Evolutionary conservation across 2,797 vertebrate genomes (phyloP).

Genomic region (Mormyrus hasselquistii): DNA sequence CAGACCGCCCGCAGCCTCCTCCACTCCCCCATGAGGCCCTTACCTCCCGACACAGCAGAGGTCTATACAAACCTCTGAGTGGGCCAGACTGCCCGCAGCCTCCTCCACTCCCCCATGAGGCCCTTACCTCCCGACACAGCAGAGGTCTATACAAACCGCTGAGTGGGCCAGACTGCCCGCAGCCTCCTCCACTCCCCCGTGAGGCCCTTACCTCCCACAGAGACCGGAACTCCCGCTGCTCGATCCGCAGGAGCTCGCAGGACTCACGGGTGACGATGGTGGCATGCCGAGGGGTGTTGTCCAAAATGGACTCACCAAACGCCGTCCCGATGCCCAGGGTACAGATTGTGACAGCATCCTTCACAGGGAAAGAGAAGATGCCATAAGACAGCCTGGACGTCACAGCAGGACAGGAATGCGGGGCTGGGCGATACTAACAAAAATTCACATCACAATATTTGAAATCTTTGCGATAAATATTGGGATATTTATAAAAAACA

Average conservation of each 20-base stretch:
- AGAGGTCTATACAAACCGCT: neutral
- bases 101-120: neutral
- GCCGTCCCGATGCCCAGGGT: constrained; percentile 88
- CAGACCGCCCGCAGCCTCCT: neutral
- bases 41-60: constrained; percentile 70
- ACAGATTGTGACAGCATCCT: constrained; percentile 94
- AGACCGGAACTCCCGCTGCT: constrained; percentile 88
- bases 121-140: constrained; percentile 74
- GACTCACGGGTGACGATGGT: constrained; percentile 88
- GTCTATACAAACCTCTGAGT: neutral
- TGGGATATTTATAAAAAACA: neutral
- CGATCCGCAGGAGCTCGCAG: constrained; percentile 87
- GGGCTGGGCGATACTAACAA: neutral
- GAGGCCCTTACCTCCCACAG: constrained; percentile 84
- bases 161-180: neutral
- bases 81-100: neutral
- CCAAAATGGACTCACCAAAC: constrained; percentile 94
- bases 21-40: constrained; percentile 30
- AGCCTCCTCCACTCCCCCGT: neutral
- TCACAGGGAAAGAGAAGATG: constrained; percentile 25
- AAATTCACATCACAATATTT: neutral
- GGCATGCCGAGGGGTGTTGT: constrained; percentile 92
- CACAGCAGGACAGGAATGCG: neutral
- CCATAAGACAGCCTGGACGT: neutral
- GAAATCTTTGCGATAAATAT: neutral